A percentile compares a stretch with the other conserved stretches of the same genome.
Evolutionary conservation across 2,113 vertebrate genomes (phyloP).

Genomic region (Ginglymostoma cirratum): DNA sequence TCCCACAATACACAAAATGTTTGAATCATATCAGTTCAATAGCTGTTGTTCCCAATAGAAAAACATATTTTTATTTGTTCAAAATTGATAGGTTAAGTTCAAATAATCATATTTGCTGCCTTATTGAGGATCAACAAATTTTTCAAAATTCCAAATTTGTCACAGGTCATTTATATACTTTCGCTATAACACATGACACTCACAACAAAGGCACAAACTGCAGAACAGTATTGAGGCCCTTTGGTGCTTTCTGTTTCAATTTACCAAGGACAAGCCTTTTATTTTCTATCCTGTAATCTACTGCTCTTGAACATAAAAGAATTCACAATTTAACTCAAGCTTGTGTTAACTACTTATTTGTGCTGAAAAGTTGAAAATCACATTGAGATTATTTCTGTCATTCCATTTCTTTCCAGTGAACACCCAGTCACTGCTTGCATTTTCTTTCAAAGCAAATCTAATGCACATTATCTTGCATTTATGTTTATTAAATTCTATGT

Average conservation of each 20-base stretch:
- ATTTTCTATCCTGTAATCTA: background rate
- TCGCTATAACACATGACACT: background rate
- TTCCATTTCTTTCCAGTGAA: background rate
- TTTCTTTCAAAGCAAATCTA: background rate
- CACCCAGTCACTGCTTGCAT: background rate
- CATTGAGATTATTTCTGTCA: background rate
- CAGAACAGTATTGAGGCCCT: background rate
- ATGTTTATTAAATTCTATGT: background rate
- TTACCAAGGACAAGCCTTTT: background rate
- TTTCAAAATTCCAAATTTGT: background rate
- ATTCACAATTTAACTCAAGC: background rate
- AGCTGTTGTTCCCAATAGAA: too few relatives aligned
- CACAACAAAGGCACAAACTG: background rate
- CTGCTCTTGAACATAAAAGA: background rate
- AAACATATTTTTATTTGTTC: background rate
- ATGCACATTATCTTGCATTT: background rate
- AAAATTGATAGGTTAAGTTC: background rate
- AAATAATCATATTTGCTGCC: background rate
- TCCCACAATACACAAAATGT: too few relatives aligned
- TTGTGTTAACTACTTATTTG: background rate
- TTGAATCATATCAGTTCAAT: too few relatives aligned
- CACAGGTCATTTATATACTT: background rate
- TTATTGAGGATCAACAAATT: background rate
- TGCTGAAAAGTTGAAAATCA: background rate
- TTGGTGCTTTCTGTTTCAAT: background rate